Percentiles rank a stretch among this genome's conserved stretches.
Evolutionary conservation across 2,113 vertebrate genomes (phyloP).

Genomic region (Pteruthius melanotis): DNA sequence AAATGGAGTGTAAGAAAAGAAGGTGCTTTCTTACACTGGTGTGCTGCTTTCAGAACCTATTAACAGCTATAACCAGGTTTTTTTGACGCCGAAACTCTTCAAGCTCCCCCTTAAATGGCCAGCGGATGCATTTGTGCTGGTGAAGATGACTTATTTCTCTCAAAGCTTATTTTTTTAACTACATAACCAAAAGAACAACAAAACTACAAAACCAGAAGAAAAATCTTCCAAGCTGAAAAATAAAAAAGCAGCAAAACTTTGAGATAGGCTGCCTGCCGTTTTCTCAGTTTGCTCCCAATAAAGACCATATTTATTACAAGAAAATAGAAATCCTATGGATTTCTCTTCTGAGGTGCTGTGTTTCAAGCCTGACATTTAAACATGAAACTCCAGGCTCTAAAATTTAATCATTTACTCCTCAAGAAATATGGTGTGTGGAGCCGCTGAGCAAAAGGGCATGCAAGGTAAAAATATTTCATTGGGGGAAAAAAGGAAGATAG

Average conservation of each 20-base stretch:
- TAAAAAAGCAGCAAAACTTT: not conserved
- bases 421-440: not conserved
- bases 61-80: not conserved
- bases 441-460: not conserved
- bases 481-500: not conserved
- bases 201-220: not conserved
- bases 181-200: not conserved
- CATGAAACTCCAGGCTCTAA: not conserved
- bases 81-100: not conserved
- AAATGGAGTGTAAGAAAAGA: not conserved
- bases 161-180: not conserved
- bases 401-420: constrained; percentile 58
- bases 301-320: constrained; percentile 55
- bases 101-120: not conserved
- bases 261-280: not conserved
- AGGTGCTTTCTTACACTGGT: not conserved
- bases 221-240: not conserved
- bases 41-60: not conserved
- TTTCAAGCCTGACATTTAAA: constrained; percentile 71
- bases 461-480: not conserved
- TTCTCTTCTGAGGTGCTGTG: constrained; percentile 35
- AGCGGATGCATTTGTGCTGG: not conserved
- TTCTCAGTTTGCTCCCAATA: constrained; percentile 54
- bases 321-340: constrained; percentile 64
- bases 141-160: constrained; percentile 12